Base-by-base conservation (phyloP, 2,113 vertebrate species). In the Marcusenius ussheri region DNA sequence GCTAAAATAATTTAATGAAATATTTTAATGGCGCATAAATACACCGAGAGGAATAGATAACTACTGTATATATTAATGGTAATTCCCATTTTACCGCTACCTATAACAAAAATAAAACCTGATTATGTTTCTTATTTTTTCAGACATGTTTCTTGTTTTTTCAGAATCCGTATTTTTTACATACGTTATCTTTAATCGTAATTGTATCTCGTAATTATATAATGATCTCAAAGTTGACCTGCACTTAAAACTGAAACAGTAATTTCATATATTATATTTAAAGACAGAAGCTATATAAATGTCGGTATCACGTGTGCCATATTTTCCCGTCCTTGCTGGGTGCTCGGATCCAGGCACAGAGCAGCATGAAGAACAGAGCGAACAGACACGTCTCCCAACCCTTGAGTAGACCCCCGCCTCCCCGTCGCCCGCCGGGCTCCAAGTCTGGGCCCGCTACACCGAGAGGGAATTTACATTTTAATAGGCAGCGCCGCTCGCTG, bases 401-500 rank as follows among this genome's bases (percentile, higher is more conserved):
- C 83, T 84, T 47, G 83, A 90, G 90, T 91, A 90, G 87, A 92
- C 91, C 89, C 92, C 88, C 91, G 89, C 90, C 89, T 90, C 92
- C 93, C 90, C 49, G 46, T 87, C 84, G 46, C 92, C 92, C 90
- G 93, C 88, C 90, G 94, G 93, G 93, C 92, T 94, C 91, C 93
- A 92, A 93, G 94, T 91, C 94, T 94, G 94, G 92, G 92, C 93
- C 93, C 89, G 91, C 93, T 93, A 93, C 95, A 94, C 93, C 90
- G 92, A 94, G 94, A 94, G 93, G 93, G 95, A 96, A 96, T 96
- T 96, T 96, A 96, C 96, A 96, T 96, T 96, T 96, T 96, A 96
- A 96, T 96, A 96, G 95, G 95, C 94, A 95, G 94, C 95, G 95
- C 95, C 93, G 93, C 93, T 94, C 93, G 92, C 93, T 94, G 92